phyloP scores from a whole-genome alignment of 2,888 invertebrate species.

The Parthenolecanium corni region DNA sequence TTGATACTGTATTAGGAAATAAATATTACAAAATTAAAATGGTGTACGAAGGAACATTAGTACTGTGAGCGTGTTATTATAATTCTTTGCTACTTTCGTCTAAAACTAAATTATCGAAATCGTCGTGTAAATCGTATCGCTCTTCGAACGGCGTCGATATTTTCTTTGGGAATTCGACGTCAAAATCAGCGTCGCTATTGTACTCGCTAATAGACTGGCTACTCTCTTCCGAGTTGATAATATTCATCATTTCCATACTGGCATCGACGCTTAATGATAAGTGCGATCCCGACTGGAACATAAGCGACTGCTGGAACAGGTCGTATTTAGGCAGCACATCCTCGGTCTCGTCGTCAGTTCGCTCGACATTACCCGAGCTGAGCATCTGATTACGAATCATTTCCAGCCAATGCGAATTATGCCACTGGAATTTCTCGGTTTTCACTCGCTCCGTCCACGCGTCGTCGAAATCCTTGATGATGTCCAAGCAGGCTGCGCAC shows the following conservation, averaged over 20 bases:
- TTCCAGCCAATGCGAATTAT: constrained; percentile 96
- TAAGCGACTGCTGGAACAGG: constrained; percentile 20
- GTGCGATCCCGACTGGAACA: constrained; percentile 25
- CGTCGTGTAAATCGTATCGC: constrained; percentile 17
- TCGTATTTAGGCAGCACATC: constrained; percentile 18
- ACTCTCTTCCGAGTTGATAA: constrained; percentile 23
- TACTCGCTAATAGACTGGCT: constrained; percentile 23
- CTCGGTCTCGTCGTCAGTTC: constrained; percentile 6
- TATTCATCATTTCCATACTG: constrained; percentile 13
- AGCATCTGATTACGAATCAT: constrained; percentile 60
- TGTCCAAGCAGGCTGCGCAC: constrained; percentile 88
- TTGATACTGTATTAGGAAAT: too few relatives aligned
- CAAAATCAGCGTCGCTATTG: constrained; percentile 25
- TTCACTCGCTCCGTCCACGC: constrained; percentile 91
- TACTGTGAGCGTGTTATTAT: neutral
- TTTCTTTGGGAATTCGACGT: constrained; percentile 16
- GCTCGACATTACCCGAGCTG: constrained; percentile 9
- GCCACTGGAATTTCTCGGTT: constrained; percentile 90
- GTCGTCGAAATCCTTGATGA: constrained; percentile 71
- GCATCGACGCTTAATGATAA: constrained; percentile 22
- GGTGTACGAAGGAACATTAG: neutral
- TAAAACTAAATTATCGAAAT: constrained; percentile 17
- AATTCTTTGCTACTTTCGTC: constrained; percentile 1
- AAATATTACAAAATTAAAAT: neutral
- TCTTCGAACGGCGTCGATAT: constrained; percentile 13